Conservation (phyloP, 2,888 invertebrate species). For the Pristionchus maxplancki region DNA sequence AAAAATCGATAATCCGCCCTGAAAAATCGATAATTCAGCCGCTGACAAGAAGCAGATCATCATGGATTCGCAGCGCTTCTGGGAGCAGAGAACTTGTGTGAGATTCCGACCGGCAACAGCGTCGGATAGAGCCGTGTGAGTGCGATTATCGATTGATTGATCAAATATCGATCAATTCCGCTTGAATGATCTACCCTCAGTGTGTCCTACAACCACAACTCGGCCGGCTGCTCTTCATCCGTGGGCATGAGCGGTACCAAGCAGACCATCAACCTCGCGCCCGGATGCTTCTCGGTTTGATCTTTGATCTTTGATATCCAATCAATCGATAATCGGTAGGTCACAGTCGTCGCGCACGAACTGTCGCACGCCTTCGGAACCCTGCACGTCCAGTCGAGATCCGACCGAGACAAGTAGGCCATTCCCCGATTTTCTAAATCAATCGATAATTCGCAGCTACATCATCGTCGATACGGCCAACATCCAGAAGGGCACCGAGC, state of each 20-base stretch:
- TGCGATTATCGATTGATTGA: neutral
- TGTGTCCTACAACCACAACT: constrained; percentile 7
- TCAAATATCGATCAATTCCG: neutral
- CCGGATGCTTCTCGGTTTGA: constrained; percentile 24
- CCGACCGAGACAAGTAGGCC: constrained; percentile 14
- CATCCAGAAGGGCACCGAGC: constrained; percentile 31
- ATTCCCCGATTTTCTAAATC: neutral
- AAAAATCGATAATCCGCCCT: neutral
- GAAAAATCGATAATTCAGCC: neutral
- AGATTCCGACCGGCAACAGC: constrained; percentile 19
- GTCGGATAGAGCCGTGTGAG: constrained; percentile 10
- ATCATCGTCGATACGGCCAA: constrained; percentile 27
- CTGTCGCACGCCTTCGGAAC: constrained; percentile 36
- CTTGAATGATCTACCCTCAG: neutral
- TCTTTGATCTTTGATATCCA: neutral
- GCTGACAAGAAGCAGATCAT: neutral
- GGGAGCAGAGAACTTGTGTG: constrained; percentile 34
- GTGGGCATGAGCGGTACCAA: constrained; percentile 3
- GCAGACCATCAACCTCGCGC: constrained; percentile 35
- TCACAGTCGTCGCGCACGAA: constrained; percentile 46
- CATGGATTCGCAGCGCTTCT: neutral
- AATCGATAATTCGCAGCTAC: neutral
- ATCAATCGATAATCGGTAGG: constrained; percentile 9
- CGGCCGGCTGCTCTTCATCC: neutral
- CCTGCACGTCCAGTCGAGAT: constrained; percentile 49